Conservation (phyloP, 2,888 invertebrate species). For the Portevinia maculata region DNA sequence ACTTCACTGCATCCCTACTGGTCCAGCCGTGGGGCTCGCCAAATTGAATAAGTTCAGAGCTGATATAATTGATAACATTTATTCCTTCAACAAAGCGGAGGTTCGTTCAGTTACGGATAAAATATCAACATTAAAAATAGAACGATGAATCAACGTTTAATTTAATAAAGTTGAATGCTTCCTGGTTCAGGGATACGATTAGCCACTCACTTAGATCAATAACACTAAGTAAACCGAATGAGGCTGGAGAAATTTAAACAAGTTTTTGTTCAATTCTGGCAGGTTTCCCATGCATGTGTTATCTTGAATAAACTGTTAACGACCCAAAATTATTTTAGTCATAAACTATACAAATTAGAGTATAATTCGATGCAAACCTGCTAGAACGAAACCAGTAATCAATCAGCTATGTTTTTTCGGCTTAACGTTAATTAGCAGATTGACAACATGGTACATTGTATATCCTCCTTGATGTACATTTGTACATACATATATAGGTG, state of each 20-base stretch:
- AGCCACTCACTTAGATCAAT: neutral
- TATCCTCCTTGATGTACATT: neutral
- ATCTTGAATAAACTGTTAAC: conserved; percentile 5
- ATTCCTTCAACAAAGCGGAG: no score
- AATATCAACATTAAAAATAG: neutral
- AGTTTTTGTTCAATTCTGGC: neutral
- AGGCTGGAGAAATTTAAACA: conserved; percentile 11
- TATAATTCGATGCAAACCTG: no score
- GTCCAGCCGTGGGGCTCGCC: no score
- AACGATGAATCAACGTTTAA: no score
- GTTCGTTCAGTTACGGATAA: neutral
- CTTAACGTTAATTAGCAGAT: conserved; percentile 6
- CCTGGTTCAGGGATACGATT: neutral
- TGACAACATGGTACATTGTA: neutral
- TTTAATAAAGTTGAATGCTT: neutral
- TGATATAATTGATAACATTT: no score
- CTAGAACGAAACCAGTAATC: neutral
- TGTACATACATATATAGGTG: neutral
- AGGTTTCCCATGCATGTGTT: neutral
- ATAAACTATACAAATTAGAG: no score
- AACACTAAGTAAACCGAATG: neutral
- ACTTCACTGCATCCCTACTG: no score
- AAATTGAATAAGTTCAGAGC: no score
- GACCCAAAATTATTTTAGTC: neutral
- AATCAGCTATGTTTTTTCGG: conserved; percentile 15